Conservation (phyloP, 2,113 vertebrate species). For the Albula goreensis region DNA sequence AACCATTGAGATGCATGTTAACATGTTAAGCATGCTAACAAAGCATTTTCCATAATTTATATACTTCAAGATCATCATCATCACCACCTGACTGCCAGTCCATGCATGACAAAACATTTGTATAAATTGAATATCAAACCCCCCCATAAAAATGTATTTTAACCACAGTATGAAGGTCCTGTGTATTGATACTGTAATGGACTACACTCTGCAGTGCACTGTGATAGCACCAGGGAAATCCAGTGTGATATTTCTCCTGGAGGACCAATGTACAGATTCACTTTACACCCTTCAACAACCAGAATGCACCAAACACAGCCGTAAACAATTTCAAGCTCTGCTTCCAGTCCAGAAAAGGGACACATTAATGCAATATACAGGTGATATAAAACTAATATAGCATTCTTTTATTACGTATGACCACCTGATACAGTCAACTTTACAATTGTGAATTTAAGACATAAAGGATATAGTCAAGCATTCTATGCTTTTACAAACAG, state of each 20-base stretch:
- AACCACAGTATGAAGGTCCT: background rate
- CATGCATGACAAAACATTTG: background rate
- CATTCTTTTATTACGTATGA: slow-evolving; percentile 25
- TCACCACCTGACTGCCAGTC: background rate
- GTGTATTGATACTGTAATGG: background rate
- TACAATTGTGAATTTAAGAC: background rate
- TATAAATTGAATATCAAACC: too few relatives aligned
- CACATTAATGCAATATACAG: background rate
- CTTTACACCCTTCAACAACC: slow-evolving; percentile 21
- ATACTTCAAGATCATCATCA: background rate
- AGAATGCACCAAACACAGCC: background rate
- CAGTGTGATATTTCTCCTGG: slow-evolving; percentile 16
- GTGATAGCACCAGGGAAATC: slow-evolving; percentile 1
- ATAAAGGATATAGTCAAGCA: slow-evolving; percentile 9
- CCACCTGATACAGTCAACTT: background rate
- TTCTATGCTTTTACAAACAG: slow-evolving; percentile 16
- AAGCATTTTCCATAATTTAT: too few relatives aligned
- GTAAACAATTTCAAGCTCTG: background rate
- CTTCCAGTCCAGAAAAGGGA: slow-evolving; percentile 4
- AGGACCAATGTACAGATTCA: slow-evolving; percentile 8
- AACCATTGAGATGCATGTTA: background rate
- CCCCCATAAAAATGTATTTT: background rate
- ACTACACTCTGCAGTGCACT: background rate
- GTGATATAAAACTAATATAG: background rate
- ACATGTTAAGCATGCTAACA: too few relatives aligned